Conservation (phyloP, 2,888 invertebrate species). For the Clistopyga incitator region DNA sequence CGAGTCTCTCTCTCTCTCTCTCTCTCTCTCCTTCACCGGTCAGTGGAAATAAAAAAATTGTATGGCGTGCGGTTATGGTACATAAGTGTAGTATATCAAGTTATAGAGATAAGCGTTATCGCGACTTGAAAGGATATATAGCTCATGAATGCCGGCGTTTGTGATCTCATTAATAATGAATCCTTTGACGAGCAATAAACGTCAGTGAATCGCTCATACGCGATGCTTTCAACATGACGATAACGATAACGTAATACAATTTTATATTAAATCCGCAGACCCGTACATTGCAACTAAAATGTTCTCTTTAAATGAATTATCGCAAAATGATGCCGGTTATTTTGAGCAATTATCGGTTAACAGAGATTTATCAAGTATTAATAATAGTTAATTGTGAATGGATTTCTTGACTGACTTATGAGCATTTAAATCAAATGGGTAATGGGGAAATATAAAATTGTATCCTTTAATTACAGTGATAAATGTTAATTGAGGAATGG, state of each 20-base stretch:
- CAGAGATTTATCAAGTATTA: too few relatives aligned
- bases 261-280: not conserved
- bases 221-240: not conserved
- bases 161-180: slow-evolving; percentile 47
- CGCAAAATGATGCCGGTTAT: not conserved
- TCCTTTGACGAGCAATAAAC: slow-evolving; percentile 41
- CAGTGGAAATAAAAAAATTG: slow-evolving; percentile 42
- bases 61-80: slow-evolving; percentile 5
- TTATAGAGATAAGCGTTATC: slow-evolving; percentile 54
- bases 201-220: not conserved
- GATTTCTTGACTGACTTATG: not conserved
- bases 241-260: not conserved
- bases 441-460: not conserved
- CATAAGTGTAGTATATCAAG: not conserved
- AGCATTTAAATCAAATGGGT: not conserved
- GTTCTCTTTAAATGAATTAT: not conserved
- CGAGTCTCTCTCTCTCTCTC: too few relatives aligned
- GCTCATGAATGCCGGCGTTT: slow-evolving; percentile 53
- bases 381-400: not conserved
- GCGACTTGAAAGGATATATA: slow-evolving; percentile 16
- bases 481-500: not conserved
- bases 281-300: not conserved
- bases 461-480: not conserved
- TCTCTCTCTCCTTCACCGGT: slow-evolving; percentile 37
- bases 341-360: not conserved